Conservation (phyloP, 2,113 vertebrate genomes). For the Todiramphus saurophagus region DNA sequence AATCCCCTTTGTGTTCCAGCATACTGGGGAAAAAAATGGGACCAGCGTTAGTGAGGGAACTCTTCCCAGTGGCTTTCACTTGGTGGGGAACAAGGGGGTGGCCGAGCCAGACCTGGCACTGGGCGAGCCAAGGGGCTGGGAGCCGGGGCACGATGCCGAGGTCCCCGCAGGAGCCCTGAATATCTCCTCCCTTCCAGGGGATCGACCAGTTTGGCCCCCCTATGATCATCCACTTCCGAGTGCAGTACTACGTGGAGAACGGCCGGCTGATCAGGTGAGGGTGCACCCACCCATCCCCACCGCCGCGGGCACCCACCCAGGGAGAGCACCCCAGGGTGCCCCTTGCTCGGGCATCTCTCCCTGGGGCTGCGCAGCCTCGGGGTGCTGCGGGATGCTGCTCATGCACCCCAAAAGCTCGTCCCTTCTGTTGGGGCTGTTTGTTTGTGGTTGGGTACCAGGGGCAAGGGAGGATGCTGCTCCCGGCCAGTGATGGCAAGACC, state of each 20-base stretch:
- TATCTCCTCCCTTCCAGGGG: conserved; percentile 76
- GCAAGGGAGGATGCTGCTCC: background rate
- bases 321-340: background rate
- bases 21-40: rapidly evolving
- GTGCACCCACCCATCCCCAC: background rate
- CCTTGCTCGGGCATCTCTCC: background rate
- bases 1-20: background rate
- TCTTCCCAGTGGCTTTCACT: background rate
- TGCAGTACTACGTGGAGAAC: conserved; percentile 98
- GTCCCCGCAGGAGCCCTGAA: background rate
- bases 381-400: background rate
- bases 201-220: conserved; percentile 98
- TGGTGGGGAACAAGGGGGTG: rapidly evolving
- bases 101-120: rapidly evolving
- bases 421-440: background rate
- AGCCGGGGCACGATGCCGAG: rapidly evolving
- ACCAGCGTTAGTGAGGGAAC: rapidly evolving
- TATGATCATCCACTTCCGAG: conserved; percentile 98
- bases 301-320: rapidly evolving
- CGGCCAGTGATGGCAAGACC: background rate
- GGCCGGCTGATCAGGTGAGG: conserved; percentile 91
- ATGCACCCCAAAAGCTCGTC: background rate
- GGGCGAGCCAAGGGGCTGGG: background rate
- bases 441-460: background rate
- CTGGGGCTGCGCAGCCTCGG: background rate